Base-by-base conservation (phyloP, 2,113 vertebrate species). In the Macquaria ambigua region DNA sequence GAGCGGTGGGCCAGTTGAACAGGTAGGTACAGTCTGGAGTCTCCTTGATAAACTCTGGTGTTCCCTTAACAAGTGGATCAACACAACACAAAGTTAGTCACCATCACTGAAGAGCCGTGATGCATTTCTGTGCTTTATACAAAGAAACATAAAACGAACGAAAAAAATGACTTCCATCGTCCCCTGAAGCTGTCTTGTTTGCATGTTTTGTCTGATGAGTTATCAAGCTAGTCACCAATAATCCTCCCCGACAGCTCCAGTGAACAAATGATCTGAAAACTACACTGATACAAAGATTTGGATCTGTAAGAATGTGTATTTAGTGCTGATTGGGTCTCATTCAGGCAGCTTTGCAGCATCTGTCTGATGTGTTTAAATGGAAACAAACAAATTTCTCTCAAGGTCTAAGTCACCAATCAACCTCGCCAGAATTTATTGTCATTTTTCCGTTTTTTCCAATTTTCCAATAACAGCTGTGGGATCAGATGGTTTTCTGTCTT, bases 11-110 rank as follows among this genome's bases (percentile, higher is more conserved):
- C 98, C 98, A 99, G 85, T 95, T 97, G 79, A 99, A 99, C 94
- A 98, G 50, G 88, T 99, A 99, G 41, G 97, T 97, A 66, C 98
- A 99, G 14, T 98, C 98, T 0, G 96, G 88, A 1, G 97, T 99
- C 95, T 99, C 98, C 70, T 90, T 97, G 75, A 99, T 94, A 72
- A 98, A 99, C 25, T 96, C 90, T 23, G 98, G 97, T 82, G 87
- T 89, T 70, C 95, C 96, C 96, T 96, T 15, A 25, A 82, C 4
- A 41, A 5, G 58, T 8, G 3, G 74, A 63, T 9, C 1, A 50
- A 66, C 39, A 83, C 23, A 59, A 77, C 34, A 71, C 52, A 82
- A 31, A 73, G 11, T 8, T 3, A 85, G 93, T 87, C 72, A 23
- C 6, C n/a, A 5, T n/a, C 8, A 16, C 7, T 15, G 1, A 20